These are phyloP conservation scores for Cephalotes varians DNA, from an alignment of 2,888 invertebrate genomes.

Conservation along the genomic window DNA sequence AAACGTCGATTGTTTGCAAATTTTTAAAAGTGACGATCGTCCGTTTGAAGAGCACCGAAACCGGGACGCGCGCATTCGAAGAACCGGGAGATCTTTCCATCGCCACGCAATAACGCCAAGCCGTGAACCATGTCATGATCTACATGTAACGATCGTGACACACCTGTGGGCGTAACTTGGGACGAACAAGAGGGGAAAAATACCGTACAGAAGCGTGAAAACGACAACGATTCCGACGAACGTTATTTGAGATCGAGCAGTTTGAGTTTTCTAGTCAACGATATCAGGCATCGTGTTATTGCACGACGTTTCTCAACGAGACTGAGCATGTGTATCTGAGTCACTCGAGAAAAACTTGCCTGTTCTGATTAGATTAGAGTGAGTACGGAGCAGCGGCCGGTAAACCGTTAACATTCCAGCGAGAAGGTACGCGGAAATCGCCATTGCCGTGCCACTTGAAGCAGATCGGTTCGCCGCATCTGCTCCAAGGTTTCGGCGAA, in stretches of 20 bases:
- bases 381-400: neutral
- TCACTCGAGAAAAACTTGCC: neutral
- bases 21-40: neutral
- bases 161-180: conserved; percentile 44
- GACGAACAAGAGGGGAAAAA: neutral
- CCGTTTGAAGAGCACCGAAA: neutral
- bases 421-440: conserved; percentile 4
- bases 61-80: neutral
- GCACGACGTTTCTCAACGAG: too few species aligned
- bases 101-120: conserved; percentile 14
- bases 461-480: conserved; percentile 6
- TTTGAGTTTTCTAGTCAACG: neutral
- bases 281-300: conserved; percentile 28
- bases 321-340: neutral
- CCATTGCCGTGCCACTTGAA: conserved; percentile 13
- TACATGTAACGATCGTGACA: conserved; percentile 45
- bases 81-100: neutral
- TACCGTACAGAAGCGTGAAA: neutral
- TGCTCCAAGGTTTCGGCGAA: neutral
- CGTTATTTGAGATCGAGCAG: neutral
- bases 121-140: conserved; percentile 18
- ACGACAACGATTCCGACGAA: neutral
- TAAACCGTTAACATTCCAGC: conserved; percentile 27
- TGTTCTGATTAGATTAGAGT: conserved; percentile 22
- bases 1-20: neutral